Conservation (phyloP, 1,140 invertebrate genomes). For the Ips typographus region DNA sequence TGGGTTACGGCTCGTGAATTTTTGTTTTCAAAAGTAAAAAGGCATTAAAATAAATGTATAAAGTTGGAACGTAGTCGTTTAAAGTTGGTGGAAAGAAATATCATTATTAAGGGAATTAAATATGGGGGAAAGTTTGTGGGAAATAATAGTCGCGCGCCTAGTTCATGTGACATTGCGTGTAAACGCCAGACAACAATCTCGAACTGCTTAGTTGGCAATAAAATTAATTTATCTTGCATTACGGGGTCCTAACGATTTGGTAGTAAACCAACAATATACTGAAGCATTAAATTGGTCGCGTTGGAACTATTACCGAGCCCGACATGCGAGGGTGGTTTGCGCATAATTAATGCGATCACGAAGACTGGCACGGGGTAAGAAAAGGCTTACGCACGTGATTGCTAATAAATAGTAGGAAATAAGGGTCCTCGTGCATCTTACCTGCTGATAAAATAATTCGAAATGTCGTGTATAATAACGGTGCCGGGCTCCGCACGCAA, state of each 20-base stretch:
- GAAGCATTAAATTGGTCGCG: constrained; percentile 29
- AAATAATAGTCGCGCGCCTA: constrained; percentile 25
- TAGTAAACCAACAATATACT: constrained; percentile 44
- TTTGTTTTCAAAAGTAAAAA: too few relatives aligned
- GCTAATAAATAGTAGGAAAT: constrained; percentile 54
- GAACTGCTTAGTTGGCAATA: constrained; percentile 53
- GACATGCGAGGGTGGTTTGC: constrained; percentile 48
- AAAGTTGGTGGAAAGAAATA: constrained; percentile 4
- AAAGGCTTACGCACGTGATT: constrained; percentile 52
- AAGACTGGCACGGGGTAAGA: constrained; percentile 51
- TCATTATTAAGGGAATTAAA: constrained; percentile 16
- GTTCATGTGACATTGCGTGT: constrained; percentile 29
- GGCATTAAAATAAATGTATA: too few relatives aligned
- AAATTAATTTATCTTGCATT: constrained; percentile 55
- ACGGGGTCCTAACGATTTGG: constrained; percentile 35
- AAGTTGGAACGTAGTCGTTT: too few relatives aligned
- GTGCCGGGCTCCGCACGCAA: constrained; percentile 44
- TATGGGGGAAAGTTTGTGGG: constrained; percentile 16
- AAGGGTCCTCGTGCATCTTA: constrained; percentile 52
- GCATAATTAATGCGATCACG: constrained; percentile 52
- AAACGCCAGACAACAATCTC: constrained; percentile 50
- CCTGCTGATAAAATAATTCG: constrained; percentile 53
- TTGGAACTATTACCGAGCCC: constrained; percentile 27
- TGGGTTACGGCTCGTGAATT: too few relatives aligned
- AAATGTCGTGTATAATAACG: constrained; percentile 53